Base-by-base conservation (phyloP, 2,888 invertebrate species). In the Dugesia japonica region DNA sequence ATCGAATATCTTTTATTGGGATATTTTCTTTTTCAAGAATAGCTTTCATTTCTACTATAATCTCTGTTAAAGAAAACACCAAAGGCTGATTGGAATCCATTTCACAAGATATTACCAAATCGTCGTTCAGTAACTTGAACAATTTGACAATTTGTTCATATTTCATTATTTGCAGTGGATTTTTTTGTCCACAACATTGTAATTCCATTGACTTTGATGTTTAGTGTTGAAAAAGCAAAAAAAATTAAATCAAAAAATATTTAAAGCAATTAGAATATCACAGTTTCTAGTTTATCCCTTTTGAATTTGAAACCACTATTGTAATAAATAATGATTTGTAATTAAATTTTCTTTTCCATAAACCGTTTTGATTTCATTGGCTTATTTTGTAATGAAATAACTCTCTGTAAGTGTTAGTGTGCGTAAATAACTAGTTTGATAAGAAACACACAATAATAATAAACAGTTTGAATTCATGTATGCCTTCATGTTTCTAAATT, bases 341-440 rank as follows among this genome's bases (percentile, higher is more conserved):
- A n/a, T n/a, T 56, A 56, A 56, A 56, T 56, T 23, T 56, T 56
- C 56, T 56, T 56, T 56, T 56, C 56, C 56, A 56, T 20, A 56
- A 56, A 56, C 56, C 23, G 23, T 56, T 56, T 56, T 4, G 17
- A 56, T 56, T 56, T 56, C 9, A 56, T 56, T 56, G 56, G 56
- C n/a, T 23, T 9, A 56, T 56, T 56, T 7, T 13, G 23, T 56
- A 9, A 56, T 56, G 56, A 56, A 56, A 56, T 38, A 56, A 13
- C n/a, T 56, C 31, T 31, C 31, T 7, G 31, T 13, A 13, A 31
- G 56, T 56, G 17, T 20, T 56, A 7, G 56, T 20, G 56, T 56
- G n/a, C 17, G n/a, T n/a, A 56, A 56, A 56, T 13, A 31, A 13
- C 31, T 4, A 56, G 56, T 56, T 17, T 38, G 38, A 38, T 13